phyloP scores from a whole-genome alignment of 2,113 vertebrate species.

The Camelus dromedarius region DNA sequence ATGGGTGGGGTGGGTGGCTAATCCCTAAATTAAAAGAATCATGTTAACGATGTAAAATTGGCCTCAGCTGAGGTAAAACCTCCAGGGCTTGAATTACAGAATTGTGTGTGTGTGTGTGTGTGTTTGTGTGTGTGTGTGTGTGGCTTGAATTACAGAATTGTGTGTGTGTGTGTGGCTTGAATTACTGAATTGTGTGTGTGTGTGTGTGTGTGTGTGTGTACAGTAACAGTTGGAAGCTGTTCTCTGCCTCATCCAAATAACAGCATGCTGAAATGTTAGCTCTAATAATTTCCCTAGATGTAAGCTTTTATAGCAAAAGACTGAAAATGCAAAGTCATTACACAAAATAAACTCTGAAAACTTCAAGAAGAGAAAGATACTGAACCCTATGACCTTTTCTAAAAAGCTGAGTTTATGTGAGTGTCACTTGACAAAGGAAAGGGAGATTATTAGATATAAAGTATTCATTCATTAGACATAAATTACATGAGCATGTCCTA shows the following conservation, averaged over 20 bases:
- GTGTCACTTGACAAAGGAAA: not conserved
- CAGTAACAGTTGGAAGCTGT: not conserved
- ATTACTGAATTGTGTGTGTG: too few species aligned
- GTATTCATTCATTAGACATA: not conserved
- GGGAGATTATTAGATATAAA: not conserved
- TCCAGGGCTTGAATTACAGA: not conserved
- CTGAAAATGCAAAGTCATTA: not conserved
- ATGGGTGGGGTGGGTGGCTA: not conserved
- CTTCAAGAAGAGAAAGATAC: constrained; percentile 15
- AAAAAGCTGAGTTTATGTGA: not conserved
- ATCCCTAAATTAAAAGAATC: not conserved
- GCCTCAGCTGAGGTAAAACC: not conserved
- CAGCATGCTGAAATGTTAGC: not conserved
- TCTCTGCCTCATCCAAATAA: not conserved
- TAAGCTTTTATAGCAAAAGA: not conserved
- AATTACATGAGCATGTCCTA: not conserved
- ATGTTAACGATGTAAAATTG: not conserved
- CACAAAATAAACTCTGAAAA: constrained; percentile 22
- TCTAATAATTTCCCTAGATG: not conserved
- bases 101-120: not conserved
- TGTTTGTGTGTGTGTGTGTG: not conserved
- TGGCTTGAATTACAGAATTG: not conserved
- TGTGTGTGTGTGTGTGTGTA: not conserved
- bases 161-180: too few species aligned
- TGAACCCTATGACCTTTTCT: not conserved